Base-by-base conservation (phyloP, 2,888 invertebrate genomes). In the Drosophila tanythrix region DNA sequence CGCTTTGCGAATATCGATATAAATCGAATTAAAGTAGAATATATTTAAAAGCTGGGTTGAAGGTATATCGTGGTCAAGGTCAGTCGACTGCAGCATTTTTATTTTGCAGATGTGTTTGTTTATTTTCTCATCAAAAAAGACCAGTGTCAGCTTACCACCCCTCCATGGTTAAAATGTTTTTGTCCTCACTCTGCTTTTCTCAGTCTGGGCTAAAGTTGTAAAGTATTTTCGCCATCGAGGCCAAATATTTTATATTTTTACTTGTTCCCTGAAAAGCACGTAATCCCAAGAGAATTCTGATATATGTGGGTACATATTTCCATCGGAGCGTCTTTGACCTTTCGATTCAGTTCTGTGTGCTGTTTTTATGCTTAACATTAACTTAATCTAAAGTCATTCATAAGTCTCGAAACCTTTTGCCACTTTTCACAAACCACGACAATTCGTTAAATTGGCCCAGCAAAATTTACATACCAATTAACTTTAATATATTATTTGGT, bases 401-500 rank as follows among this genome's bases (percentile, higher is more conserved):
- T 21, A 46, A 50, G 25, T 21, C 8, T 8, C 2, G 5, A 29
- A 27, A 18, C 13, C 46, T 35, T 31, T 38, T 31, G 31, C 52
- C 46, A 38, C 25, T 52, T 60, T 13, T 4, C 7, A 36, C 15
- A 13, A 31, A 46, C 53, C 40, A 59, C 64, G 40, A 21, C 52
- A 55, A 66, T 67, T 68, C 36, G 55, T 58, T 56, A 74, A 82
- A 83, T 79, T 84, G 75, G 75, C 60, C 72, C n/a, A 46, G 51
- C 57, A 63, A 72, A 82, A 87, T 87, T 84, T 84, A 73, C 88
- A 84, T 84, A 82, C 76, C 88, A 82, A 84, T 84, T 88, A 88
- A 82, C 53, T 82, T 84, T 74, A 74, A 83, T 87, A 83, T 79
- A 79, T 83, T 83, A 72, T 79, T 81, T 86, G 74, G 71, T 68